Evolutionary conservation across 2,797 vertebrate genomes (phyloP).

Genomic region (Catamblyrhynchus diadema): DNA sequence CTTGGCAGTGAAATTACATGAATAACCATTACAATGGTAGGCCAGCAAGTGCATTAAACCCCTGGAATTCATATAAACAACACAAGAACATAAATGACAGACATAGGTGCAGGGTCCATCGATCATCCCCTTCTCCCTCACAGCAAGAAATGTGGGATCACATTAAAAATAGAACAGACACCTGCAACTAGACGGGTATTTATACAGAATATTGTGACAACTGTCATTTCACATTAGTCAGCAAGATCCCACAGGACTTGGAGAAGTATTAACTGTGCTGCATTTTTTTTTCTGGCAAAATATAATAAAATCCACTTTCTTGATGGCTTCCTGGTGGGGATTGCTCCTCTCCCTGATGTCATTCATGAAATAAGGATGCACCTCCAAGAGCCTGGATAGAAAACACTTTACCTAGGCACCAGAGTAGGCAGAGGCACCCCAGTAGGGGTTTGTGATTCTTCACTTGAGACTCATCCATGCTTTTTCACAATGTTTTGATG

Average conservation of each 20-base stretch:
- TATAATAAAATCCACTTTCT: slow-evolving; percentile 71
- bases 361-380: slow-evolving; percentile 73
- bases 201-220: slow-evolving; percentile 71
- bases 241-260: slow-evolving; percentile 61
- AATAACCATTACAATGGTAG: slow-evolving; percentile 24
- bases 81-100: background rate
- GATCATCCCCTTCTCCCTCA: slow-evolving; percentile 40
- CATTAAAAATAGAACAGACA: slow-evolving; percentile 76
- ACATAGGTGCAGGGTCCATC: slow-evolving; percentile 2
- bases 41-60: background rate
- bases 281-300: slow-evolving; percentile 73
- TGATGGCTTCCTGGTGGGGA: slow-evolving; percentile 37
- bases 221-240: slow-evolving; percentile 76
- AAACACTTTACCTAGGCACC: slow-evolving; percentile 17
- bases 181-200: slow-evolving; percentile 71
- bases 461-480: background rate
- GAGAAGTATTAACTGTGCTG: slow-evolving; percentile 71
- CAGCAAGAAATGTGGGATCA: slow-evolving; percentile 53
- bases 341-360: slow-evolving; percentile 63
- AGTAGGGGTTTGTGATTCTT: background rate
- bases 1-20: slow-evolving; percentile 14
- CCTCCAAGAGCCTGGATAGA: background rate
- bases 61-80: background rate
- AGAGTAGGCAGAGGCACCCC: background rate
- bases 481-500: background rate